A percentile compares a stretch with the other conserved stretches of the same genome.
Evolutionary conservation across 2,888 invertebrate genomes (phyloP).

Genomic region (Thera obeliscata): DNA sequence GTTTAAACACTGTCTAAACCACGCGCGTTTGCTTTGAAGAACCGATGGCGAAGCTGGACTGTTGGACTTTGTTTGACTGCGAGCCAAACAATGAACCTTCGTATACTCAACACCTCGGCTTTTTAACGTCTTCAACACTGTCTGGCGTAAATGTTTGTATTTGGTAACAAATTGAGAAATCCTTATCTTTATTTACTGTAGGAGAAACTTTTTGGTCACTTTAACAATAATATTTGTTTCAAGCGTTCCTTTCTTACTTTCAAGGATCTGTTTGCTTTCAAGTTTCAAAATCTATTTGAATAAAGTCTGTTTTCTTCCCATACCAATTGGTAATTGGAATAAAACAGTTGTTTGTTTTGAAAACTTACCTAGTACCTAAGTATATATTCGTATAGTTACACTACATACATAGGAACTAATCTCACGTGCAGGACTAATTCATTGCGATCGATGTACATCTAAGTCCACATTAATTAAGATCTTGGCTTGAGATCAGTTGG

Average conservation of each 20-base stretch:
- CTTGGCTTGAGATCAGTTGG: conserved; percentile 31
- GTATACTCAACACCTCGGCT: conserved; percentile 72
- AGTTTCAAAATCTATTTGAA: conserved; percentile 10
- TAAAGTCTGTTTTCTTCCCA: conserved; percentile 2
- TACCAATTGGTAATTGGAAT: no score
- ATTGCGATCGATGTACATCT: conserved; percentile 17
- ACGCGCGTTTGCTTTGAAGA: conserved; percentile 65
- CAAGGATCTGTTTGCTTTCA: conserved; percentile 27
- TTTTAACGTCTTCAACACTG: conserved; percentile 71
- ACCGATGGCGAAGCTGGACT: conserved; percentile 54
- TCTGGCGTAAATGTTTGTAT: conserved; percentile 59
- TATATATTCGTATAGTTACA: neutral
- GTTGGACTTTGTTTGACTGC: conserved; percentile 64
- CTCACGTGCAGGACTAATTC: conserved; percentile 22
- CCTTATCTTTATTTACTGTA: conserved; percentile 57
- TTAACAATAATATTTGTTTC: conserved; percentile 43
- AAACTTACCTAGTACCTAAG: neutral
- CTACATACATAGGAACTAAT: conserved; percentile 16
- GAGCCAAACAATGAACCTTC: conserved; percentile 71
- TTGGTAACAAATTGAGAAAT: conserved; percentile 64
- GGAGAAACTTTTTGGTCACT: conserved; percentile 47
- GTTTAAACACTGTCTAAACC: conserved; percentile 55
- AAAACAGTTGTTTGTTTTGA: neutral
- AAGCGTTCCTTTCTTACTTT: conserved; percentile 33
- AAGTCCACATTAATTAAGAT: conserved; percentile 38